Base-by-base conservation (phyloP, 2,113 vertebrate genomes). In the Argyrosomus japonicus region DNA sequence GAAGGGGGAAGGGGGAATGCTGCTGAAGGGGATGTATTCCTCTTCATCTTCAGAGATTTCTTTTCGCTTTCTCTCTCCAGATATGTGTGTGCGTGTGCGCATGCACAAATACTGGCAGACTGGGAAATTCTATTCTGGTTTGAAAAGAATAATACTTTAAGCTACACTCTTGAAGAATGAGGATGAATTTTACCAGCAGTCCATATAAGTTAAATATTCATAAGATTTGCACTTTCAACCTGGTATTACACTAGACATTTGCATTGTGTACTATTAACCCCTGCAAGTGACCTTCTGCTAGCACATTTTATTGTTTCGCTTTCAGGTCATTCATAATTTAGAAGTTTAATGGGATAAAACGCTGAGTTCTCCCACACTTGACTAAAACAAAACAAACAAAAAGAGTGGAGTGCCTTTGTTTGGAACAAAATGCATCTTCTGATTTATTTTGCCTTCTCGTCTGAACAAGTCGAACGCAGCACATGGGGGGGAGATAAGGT, bases 1-100 rank as follows among this genome's bases (percentile, higher is more conserved):
- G 5, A 32, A 6, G 32, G 32, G 32, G 32, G 27, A 45, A 10
- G 8, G 57, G 18, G 36, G 18, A 12, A 4, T 19, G 67, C 43
- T 50, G 76, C 86, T 88, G 81, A 79, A 85, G 72, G 70, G 81
- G 81, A 84, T 86, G 81, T 80, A 85, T 88, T 89, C 79, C 78
- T 75, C 88, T 91, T 93, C 81, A 89, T 87, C 87, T 87, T 90
- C 79, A 79, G 75, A 90, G 69, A 85, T 86, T 80, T 72, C 60
- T 51, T 75, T 77, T 72, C 2, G 3, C 56, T n/a, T 53, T 77
- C 43, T 75, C 68, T 78, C 9, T 45, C 40, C 63, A 25, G 13
- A 8, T 7, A 23, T 77, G 61, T 36, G 23, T 17, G 11, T 61
- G 56, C 25, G 9, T 29, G 3, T 25, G 60, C 56, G 29, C n/a